These are phyloP conservation scores for Drosophila pseudoobscura DNA, from an alignment of 1,140 invertebrate genomes.

Conservation along the genomic window DNA sequence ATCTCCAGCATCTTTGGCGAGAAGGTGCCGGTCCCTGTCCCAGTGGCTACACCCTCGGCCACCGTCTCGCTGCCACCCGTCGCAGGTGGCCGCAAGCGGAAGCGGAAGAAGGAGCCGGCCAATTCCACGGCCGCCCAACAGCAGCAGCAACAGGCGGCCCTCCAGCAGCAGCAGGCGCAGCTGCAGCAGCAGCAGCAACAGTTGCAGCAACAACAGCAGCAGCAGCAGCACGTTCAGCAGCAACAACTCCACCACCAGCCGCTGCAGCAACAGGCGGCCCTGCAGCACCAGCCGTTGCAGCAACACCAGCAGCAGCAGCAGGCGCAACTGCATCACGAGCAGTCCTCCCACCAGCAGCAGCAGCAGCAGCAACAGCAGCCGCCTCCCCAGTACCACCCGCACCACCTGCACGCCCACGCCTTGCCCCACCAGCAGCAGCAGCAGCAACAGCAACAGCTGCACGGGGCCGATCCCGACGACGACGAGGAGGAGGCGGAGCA, in stretches of 20 bases:
- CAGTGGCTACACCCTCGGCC: not conserved
- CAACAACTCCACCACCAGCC: constrained; percentile 40
- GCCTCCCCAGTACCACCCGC: constrained; percentile 54
- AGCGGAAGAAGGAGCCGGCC: constrained; percentile 68
- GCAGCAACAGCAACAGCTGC: constrained; percentile 51
- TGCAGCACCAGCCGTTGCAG: constrained; percentile 15
- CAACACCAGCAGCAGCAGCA: constrained; percentile 40
- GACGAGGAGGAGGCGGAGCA: constrained; percentile 72
- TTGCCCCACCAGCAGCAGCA: constrained; percentile 56
- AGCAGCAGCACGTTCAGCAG: constrained; percentile 34
- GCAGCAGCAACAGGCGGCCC: constrained; percentile 16
- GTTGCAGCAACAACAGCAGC: constrained; percentile 35
- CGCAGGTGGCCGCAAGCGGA: constrained; percentile 59
- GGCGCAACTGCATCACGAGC: constrained; percentile 52
- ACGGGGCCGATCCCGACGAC: constrained; percentile 43
- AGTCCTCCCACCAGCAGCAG: constrained; percentile 28
- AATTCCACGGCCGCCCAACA: not conserved
- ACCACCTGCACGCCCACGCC: constrained; percentile 53
- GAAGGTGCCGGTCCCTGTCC: constrained; percentile 47
- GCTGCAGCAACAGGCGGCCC: constrained; percentile 18
- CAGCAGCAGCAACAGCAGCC: constrained; percentile 44
- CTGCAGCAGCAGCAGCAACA: constrained; percentile 24
- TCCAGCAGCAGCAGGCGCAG: constrained; percentile 36
- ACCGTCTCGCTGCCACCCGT: not conserved
- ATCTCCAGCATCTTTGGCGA: constrained; percentile 81